These are phyloP conservation scores for Pasiphila rectangulata DNA, from an alignment of 2,888 invertebrate species.

Conservation along the genomic window DNA sequence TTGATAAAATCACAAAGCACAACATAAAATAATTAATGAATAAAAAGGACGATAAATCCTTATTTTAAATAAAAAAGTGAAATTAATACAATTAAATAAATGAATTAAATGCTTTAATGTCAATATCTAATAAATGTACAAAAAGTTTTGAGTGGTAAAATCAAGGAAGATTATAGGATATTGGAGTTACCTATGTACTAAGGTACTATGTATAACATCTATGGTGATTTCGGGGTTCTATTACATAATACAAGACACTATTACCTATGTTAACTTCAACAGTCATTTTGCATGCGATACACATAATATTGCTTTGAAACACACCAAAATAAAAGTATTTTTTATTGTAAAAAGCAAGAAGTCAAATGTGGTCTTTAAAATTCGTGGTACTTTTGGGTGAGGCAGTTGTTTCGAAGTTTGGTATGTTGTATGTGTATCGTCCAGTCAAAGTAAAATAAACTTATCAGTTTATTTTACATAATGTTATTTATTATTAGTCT, in stretches of 20 bases:
- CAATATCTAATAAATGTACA: conserved; percentile 6
- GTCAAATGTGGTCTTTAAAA: no score
- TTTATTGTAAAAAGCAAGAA: background rate
- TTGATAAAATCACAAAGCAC: conserved; percentile 30
- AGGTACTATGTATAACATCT: background rate
- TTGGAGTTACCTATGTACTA: background rate
- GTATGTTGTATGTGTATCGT: no score
- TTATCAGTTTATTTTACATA: no score
- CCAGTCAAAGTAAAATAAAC: no score
- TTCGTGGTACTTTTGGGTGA: no score
- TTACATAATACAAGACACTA: conserved; percentile 1
- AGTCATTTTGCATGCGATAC: conserved; percentile 13
- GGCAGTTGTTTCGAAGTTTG: no score
- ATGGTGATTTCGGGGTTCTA: conserved; percentile 1
- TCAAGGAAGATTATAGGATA: conserved; percentile 1
- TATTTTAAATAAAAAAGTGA: conserved; percentile 17
- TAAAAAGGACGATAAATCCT: conserved; percentile 15
- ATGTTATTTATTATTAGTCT: no score
- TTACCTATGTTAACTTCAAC: conserved; percentile 11
- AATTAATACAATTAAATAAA: conserved; percentile 17
- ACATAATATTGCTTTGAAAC: conserved; percentile 2
- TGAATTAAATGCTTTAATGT: conserved; percentile 26
- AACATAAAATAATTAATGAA: conserved; percentile 27
- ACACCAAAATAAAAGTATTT: conserved; percentile 6
- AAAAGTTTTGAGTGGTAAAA: conserved; percentile 4